Conservation (phyloP, 2,113 vertebrate species). For the Ceyx cyanopectus region DNA sequence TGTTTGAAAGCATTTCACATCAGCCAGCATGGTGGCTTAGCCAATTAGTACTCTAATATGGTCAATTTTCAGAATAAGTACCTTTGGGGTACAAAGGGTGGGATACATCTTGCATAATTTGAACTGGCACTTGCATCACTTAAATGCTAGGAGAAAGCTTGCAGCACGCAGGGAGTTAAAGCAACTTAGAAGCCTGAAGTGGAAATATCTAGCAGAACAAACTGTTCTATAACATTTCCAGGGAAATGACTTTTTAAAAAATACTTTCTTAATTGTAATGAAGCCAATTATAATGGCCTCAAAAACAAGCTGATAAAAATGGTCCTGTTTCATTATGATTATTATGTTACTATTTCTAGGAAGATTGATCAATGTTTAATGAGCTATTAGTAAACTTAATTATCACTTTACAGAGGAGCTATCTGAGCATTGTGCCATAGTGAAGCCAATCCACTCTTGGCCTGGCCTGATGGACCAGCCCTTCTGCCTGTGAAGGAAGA, state of each 20-base stretch:
- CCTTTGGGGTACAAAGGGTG: slow-evolving; percentile 49
- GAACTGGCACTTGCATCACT: slow-evolving; percentile 45
- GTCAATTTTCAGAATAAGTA: slow-evolving; percentile 67
- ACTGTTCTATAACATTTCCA: slow-evolving; percentile 70
- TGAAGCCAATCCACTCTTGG: not conserved
- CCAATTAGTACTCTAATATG: slow-evolving; percentile 67
- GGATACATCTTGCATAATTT: slow-evolving; percentile 52
- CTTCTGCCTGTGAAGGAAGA: not conserved
- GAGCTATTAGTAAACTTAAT: slow-evolving; percentile 64
- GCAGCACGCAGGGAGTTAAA: slow-evolving; percentile 49
- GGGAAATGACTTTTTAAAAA: slow-evolving; percentile 61
- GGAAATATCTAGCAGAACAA: slow-evolving; percentile 54
- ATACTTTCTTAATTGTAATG: slow-evolving; percentile 69
- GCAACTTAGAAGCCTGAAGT: slow-evolving; percentile 36
- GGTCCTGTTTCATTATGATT: slow-evolving; percentile 40
- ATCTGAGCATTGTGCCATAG: not conserved
- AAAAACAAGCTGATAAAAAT: slow-evolving; percentile 54
- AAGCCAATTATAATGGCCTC: slow-evolving; percentile 63
- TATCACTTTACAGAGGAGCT: slow-evolving; percentile 20
- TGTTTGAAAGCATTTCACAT: slow-evolving; percentile 72
- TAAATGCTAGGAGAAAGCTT: slow-evolving; percentile 5
- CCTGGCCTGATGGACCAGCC: not conserved
- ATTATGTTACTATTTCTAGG: slow-evolving; percentile 64
- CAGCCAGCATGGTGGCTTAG: slow-evolving; percentile 61
- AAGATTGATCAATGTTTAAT: slow-evolving; percentile 63